These are phyloP conservation scores for Drosophila niveifrons DNA, from an alignment of 2,888 invertebrate species.

Conservation along the genomic window DNA sequence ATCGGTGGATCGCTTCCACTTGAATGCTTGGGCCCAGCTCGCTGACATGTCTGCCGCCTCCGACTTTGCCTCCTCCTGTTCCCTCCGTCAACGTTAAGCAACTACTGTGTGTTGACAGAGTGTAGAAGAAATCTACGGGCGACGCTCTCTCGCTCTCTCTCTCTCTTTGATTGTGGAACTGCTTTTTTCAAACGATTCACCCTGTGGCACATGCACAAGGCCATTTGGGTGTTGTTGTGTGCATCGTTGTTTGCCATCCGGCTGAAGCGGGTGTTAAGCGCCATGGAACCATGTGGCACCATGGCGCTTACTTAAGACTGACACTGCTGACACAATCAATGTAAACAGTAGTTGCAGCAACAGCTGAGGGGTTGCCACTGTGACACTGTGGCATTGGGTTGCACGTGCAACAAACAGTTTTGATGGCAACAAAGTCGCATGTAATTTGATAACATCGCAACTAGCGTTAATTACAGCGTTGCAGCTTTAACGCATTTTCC, in stretches of 20 bases:
- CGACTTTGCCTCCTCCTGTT: conserved; percentile 6
- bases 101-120: conserved; percentile 51
- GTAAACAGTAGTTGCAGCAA: conserved; percentile 61
- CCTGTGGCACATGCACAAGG: conserved; percentile 57
- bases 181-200: conserved; percentile 31
- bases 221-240: conserved; percentile 39
- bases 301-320: conserved; percentile 74
- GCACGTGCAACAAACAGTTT: conserved; percentile 38
- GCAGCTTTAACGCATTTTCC: conserved; percentile 65
- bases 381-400: conserved; percentile 8
- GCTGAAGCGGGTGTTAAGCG: conserved; percentile 34
- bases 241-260: conserved; percentile 44
- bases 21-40: conserved; percentile 62
- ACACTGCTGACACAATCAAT: conserved; percentile 78
- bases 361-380: conserved; percentile 26
- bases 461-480: conserved; percentile 76
- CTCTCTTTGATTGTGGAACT: not conserved
- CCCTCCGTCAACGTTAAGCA: conserved; percentile 4
- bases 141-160: conserved; percentile 9
- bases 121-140: conserved; percentile 46
- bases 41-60: conserved; percentile 53
- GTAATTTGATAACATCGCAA: conserved; percentile 77
- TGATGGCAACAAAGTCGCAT: conserved; percentile 56
- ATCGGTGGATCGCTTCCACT: conserved; percentile 82
- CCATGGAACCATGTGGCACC: conserved; percentile 54